Conservation (phyloP, 2,888 invertebrate species). For the Salticus scenicus region DNA sequence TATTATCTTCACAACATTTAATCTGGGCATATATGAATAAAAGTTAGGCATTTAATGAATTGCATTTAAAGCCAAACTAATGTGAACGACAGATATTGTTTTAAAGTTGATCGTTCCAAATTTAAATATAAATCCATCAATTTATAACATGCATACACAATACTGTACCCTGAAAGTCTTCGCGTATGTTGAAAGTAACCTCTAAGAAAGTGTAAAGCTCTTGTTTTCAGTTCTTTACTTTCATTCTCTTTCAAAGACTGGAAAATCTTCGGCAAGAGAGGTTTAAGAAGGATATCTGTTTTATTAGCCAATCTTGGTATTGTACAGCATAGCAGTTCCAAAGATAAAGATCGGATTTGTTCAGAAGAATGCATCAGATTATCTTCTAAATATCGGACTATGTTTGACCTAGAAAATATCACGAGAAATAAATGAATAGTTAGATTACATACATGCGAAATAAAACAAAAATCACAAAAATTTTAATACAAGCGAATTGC, state of each 20-base stretch:
- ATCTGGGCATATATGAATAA: no score
- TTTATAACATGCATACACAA: no score
- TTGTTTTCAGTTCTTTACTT: conserved; percentile 3
- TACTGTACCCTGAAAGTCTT: conserved; percentile 21
- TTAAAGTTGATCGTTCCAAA: no score
- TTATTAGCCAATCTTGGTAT: conserved; percentile 32
- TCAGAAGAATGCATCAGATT: conserved; percentile 24
- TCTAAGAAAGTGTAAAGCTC: conserved; percentile 42
- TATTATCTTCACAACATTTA: no score
- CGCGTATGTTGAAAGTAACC: conserved; percentile 1
- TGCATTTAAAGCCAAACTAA: no score
- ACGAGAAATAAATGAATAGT: no score
- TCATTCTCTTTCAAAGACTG: neutral
- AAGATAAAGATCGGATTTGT: conserved; percentile 18
- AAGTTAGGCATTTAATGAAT: no score
- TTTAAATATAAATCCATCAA: no score
- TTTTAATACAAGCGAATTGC: no score
- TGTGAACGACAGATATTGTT: no score
- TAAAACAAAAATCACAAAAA: no score
- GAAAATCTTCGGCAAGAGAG: conserved; percentile 9
- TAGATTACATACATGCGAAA: no score
- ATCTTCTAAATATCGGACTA: conserved; percentile 10
- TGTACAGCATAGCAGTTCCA: conserved; percentile 36
- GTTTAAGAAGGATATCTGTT: conserved; percentile 24
- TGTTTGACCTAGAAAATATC: conserved; percentile 23